Evolutionary conservation across 2,113 vertebrate genomes (phyloP).

Genomic region (Girardinichthys multiradiatus): DNA sequence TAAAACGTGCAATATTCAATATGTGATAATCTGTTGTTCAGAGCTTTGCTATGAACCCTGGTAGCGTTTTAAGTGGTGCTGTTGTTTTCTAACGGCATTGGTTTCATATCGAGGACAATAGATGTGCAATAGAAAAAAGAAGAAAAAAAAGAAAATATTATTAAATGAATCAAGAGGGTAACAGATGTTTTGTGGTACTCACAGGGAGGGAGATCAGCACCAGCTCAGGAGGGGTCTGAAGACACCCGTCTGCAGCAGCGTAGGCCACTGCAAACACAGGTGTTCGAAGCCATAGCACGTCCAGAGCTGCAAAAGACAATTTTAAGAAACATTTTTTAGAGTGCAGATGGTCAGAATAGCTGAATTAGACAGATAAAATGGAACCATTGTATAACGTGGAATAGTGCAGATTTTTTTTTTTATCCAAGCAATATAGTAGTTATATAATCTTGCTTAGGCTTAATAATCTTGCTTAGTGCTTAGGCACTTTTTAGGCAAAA

Average conservation of each 20-base stretch:
- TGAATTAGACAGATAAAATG: too few species aligned
- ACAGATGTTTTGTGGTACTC: conserved; percentile 58
- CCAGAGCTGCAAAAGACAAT: conserved; percentile 83
- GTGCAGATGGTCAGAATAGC: too few species aligned
- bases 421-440: too few species aligned
- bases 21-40: neutral
- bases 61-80: neutral
- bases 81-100: neutral
- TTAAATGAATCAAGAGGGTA: neutral
- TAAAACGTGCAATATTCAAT: neutral
- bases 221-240: conserved; percentile 91
- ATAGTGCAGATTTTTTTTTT: too few species aligned
- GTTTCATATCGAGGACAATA: neutral
- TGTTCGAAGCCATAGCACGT: conserved; percentile 93
- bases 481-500: too few species aligned
- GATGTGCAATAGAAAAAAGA: neutral
- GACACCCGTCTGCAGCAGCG: conserved; percentile 89
- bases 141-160: conserved; percentile 7
- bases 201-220: conserved; percentile 92
- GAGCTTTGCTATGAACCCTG: neutral
- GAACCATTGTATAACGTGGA: too few species aligned
- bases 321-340: neutral
- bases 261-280: conserved; percentile 92
- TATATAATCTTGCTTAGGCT: too few species aligned
- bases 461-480: too few species aligned